Conservation (phyloP, 2,113 vertebrate genomes). For the Tonatia bakeri region DNA sequence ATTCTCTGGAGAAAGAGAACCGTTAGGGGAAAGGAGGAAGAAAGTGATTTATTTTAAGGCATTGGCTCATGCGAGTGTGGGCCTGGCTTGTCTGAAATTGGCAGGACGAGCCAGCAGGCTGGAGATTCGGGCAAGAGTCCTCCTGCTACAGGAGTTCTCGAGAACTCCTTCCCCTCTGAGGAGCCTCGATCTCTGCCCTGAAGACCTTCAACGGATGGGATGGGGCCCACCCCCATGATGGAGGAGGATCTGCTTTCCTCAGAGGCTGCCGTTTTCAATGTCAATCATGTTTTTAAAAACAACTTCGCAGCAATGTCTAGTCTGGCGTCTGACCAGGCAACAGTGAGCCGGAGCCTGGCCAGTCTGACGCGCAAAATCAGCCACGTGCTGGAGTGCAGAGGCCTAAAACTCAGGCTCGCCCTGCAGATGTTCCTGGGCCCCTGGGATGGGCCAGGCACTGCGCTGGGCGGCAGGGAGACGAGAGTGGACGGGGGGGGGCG, state of each 20-base stretch:
- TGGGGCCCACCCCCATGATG: not conserved
- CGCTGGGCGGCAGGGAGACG: not conserved
- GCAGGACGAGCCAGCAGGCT: not conserved
- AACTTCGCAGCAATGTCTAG: not conserved
- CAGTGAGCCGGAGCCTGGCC: too few species aligned
- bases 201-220: not conserved
- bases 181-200: not conserved
- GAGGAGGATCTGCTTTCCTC: not conserved
- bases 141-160: not conserved
- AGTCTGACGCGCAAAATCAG: not conserved
- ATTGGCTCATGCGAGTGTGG: not conserved
- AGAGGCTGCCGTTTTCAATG: not conserved
- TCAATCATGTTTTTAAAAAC: not conserved
- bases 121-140: not conserved
- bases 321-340: not conserved
- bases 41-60: not conserved
- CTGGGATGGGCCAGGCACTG: too few species aligned
- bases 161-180: not conserved
- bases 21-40: not conserved
- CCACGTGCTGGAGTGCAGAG: fast-evolving
- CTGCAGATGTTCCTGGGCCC: not conserved
- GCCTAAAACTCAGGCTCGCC: not conserved
- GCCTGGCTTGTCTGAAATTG: not conserved
- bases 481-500: fast-evolving
- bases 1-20: not conserved